A percentile compares a stretch with the other conserved stretches of the same genome.
Evolutionary conservation across 1,140 invertebrate genomes (phyloP).

Genomic region (Probaryconus sp.): DNA sequence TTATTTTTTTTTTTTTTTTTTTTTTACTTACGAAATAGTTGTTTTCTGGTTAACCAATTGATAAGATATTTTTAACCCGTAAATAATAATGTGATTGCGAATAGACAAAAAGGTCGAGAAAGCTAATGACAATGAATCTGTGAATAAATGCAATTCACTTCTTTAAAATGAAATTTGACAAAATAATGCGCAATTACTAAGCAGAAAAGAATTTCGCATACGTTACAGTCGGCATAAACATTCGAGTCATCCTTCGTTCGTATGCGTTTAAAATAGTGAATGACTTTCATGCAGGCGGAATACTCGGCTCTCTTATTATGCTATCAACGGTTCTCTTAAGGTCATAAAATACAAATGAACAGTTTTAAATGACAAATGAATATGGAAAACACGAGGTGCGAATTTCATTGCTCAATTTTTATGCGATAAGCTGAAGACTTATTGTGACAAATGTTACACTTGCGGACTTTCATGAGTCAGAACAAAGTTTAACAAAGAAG

Average conservation of each 20-base stretch:
- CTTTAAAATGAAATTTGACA: no score
- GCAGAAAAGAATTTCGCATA: conserved; percentile 58
- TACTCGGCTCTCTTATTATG: conserved; percentile 48
- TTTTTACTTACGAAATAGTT: no score
- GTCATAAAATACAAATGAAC: conserved; percentile 54
- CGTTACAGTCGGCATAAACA: conserved; percentile 37
- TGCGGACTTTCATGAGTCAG: conserved; percentile 33
- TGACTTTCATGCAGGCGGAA: conserved; percentile 53
- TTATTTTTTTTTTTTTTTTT: no score
- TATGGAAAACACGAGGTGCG: conserved; percentile 45
- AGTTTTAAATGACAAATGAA: conserved; percentile 53
- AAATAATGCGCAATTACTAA: conserved; percentile 46
- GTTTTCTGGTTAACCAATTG: no score
- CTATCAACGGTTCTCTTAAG: conserved; percentile 51
- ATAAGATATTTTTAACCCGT: no score
- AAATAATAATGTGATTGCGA: no score
- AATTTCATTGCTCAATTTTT: conserved; percentile 42
- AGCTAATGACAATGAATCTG: no score
- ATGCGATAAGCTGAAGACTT: conserved; percentile 26
- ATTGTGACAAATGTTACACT: conserved; percentile 44
- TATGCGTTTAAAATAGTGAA: conserved; percentile 50
- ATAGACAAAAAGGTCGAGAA: no score
- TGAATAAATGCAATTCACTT: no score
- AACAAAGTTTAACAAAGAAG: no score
- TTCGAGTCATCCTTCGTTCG: conserved; percentile 48